These are phyloP conservation scores for Liopterus haemorrhoidalis DNA, from an alignment of 2,888 invertebrate genomes.

Conservation along the genomic window DNA sequence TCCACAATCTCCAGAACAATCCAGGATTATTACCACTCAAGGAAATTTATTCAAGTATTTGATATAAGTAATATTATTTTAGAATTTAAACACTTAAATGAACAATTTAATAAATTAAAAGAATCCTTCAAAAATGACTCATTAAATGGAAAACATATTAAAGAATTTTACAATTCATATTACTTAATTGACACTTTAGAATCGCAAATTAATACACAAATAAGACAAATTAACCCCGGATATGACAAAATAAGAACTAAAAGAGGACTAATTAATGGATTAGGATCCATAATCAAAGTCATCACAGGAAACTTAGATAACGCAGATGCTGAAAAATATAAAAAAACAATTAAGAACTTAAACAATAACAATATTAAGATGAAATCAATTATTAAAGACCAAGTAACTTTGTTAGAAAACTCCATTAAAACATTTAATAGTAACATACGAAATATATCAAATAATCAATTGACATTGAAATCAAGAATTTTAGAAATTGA, in stretches of 20 bases:
- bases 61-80: background rate
- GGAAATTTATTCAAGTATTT: background rate
- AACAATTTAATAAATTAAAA: background rate
- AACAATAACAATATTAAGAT: background rate
- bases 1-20: background rate
- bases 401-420: background rate
- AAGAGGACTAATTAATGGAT: background rate
- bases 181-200: no score
- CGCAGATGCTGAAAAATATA: slow-evolving; percentile 1
- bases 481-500: slow-evolving; percentile 1
- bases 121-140: background rate
- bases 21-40: background rate
- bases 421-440: background rate
- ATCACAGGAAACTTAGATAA: slow-evolving; percentile 1
- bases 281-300: background rate
- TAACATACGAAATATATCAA: background rate
- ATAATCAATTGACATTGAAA: background rate
- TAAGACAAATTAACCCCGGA: no score
- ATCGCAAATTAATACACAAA: no score
- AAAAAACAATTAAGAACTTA: background rate
- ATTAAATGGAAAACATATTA: no score
- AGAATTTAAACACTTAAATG: background rate
- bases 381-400: background rate
- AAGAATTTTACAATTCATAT: no score
- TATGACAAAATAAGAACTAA: no score